These are phyloP conservation scores for Xenops minutus DNA, from an alignment of 2,797 vertebrate species.

Conservation along the genomic window DNA sequence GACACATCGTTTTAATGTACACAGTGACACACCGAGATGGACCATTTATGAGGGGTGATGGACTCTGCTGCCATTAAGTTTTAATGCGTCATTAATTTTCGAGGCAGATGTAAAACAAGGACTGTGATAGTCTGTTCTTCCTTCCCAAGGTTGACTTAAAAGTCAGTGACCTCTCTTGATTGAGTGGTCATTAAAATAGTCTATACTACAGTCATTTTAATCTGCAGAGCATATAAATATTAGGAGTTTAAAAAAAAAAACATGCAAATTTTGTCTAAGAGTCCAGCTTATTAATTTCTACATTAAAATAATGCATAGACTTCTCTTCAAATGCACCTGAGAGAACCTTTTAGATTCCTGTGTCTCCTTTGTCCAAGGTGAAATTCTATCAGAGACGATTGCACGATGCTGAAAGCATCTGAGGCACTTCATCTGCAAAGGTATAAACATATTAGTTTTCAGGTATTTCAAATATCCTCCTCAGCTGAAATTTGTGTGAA, in stretches of 20 bases:
- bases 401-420: background rate
- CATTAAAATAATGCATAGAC: background rate
- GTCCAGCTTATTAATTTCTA: background rate
- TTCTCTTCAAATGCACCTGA: background rate
- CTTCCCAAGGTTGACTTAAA: slow-evolving; percentile 53
- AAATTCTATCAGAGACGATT: background rate
- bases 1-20: slow-evolving; percentile 27
- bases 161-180: slow-evolving; percentile 45
- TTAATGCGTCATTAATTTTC: slow-evolving; percentile 67
- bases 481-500: background rate
- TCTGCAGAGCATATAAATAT: slow-evolving; percentile 46
- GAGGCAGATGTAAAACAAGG: slow-evolving; percentile 46
- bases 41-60: slow-evolving; percentile 38
- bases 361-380: background rate
- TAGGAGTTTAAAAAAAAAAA: background rate
- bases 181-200: slow-evolving; percentile 53
- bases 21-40: slow-evolving; percentile 27
- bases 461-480: background rate
- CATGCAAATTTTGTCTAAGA: background rate
- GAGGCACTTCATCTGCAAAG: background rate
- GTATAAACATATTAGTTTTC: background rate
- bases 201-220: slow-evolving; percentile 16
- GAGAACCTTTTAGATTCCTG: background rate
- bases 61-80: slow-evolving; percentile 45
- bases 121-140: slow-evolving; percentile 7